Evolutionary conservation across 2,888 invertebrate species (phyloP), one percentile per base, ranked within the genome.

Genomic region (Byasa hedistus): DNA sequence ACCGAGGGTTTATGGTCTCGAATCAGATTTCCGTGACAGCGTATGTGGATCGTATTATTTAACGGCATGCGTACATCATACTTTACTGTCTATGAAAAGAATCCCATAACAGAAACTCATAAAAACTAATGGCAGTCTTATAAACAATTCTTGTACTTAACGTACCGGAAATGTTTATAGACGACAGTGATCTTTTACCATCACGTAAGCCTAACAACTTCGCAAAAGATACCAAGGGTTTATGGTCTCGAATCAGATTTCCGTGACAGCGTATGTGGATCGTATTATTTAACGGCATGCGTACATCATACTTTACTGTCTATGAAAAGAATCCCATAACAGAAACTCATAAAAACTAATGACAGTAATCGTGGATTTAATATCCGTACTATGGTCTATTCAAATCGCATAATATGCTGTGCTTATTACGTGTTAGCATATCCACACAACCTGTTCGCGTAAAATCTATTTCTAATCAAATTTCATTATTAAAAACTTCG

Each of bases 11-110:
- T 62, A 48, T 58, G 57, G 54, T 62, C 62, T 58, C 62, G 66
- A 59, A 17, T 48, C 27, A 55, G 55, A 12, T 65, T 57, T 61
- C 4, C 44, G 57, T 59, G 55, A 54, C 62, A 62, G 39, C 36
- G n/a, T 57, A 59, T 55, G 58, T 59, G 62, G 57, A 23, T 27
- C 62, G 59, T 62, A 57, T 62, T n/a, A 62, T 54, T 58, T 66
- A 55, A 62, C 48, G 62, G 62, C 58, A 21, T 58, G 32, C 44
- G 57, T 32, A 22, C 44, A 19, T 44, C 44, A 15, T 44, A 44
- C 19, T 17, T 44, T 44, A 44, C 44, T 19, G 44, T 44, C 17
- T 17, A 2, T 17, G 44, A 19, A 27, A 62, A 61, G 36, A 66
- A 62, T 58, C 22, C 27, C 27, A 54, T 66, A 62, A 58, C 48